Evolutionary conservation across 2,113 vertebrate genomes (phyloP).

Genomic region (Balaenoptera acutorostrata): DNA sequence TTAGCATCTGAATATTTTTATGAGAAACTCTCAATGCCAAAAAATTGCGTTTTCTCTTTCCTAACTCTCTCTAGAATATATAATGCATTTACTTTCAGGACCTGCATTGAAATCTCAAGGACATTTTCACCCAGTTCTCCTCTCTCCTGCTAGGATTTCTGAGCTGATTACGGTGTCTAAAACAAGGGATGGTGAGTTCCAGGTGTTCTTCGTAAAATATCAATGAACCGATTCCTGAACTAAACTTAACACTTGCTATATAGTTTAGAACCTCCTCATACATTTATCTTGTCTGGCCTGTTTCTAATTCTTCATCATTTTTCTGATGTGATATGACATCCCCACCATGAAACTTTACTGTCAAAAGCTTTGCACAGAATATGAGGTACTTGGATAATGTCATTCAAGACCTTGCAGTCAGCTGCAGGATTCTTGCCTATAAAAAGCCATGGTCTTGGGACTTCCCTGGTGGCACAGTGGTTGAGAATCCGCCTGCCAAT

Average conservation of each 20-base stretch:
- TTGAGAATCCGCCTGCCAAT: background rate
- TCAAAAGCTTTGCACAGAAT: background rate
- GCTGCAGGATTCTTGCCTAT: background rate
- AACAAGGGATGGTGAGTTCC: constrained; percentile 57
- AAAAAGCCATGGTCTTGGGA: background rate
- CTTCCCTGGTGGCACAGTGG: background rate
- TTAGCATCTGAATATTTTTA: background rate
- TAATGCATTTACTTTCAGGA: constrained; percentile 62
- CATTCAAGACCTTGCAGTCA: background rate
- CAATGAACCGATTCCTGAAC: background rate
- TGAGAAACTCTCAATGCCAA: background rate
- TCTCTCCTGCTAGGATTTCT: constrained; percentile 77
- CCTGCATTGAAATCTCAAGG: constrained; percentile 72
- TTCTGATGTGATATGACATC: background rate
- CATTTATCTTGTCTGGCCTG: background rate
- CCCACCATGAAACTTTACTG: background rate
- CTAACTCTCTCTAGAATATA: background rate
- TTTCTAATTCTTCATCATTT: background rate
- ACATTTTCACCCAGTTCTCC: constrained; percentile 72
- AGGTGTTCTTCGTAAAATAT: background rate
- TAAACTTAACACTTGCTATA: background rate
- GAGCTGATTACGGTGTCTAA: constrained; percentile 72
- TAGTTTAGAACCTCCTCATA: background rate
- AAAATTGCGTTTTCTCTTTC: background rate
- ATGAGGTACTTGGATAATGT: background rate